Base-by-base conservation (phyloP, 2,113 vertebrate genomes). In the Micromys minutus region DNA sequence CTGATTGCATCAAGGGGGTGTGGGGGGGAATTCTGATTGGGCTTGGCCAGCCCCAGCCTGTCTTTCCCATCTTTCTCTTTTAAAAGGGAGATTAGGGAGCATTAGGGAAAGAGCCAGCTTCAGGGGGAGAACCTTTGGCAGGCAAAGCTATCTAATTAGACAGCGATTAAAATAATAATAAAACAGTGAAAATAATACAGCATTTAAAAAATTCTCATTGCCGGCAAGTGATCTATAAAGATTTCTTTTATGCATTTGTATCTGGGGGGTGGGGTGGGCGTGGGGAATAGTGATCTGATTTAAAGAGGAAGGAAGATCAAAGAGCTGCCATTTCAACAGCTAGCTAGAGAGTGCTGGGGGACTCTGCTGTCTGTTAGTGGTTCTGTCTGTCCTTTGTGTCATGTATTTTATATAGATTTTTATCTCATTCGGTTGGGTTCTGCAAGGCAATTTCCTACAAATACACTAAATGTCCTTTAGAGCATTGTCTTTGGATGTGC, bases 41-140 rank as follows among this genome's bases (percentile, higher is more conserved):
- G 65, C 88, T 95, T 21, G 8, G 52, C 63, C 1, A 7, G 59
- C 79, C 77, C 1, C 9, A 45, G 39, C 3, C 2, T 24, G 26
- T 65, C 81, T 94, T 96, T 94, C 45, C 79, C 50, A 36, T 77
- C 69, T 81, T n/a, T 93, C 72, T 65, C 89, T 65, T 67, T 81
- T 77, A 88, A 94, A 92, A 34, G 69, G 88, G 80, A 92, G 96
- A 96, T 96, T 96, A 97, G 69, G 11, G 36, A 90, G 80, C 39
- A 85, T 85, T 90, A 71, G 91, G 59, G 55, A 90, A 55, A 95
- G 91, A 94, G 91, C 45, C 92, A 59, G 90, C 79, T 95, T 42
- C 4, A 0, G 92, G 92, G 94, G 65, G 74, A 93, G 81, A 92
- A 85, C 72, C 76, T 45, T 90, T 96, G 95, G 95, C 94, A 92